Evolutionary conservation across 2,888 invertebrate species (phyloP).

Genomic region (Arenicola marina): DNA sequence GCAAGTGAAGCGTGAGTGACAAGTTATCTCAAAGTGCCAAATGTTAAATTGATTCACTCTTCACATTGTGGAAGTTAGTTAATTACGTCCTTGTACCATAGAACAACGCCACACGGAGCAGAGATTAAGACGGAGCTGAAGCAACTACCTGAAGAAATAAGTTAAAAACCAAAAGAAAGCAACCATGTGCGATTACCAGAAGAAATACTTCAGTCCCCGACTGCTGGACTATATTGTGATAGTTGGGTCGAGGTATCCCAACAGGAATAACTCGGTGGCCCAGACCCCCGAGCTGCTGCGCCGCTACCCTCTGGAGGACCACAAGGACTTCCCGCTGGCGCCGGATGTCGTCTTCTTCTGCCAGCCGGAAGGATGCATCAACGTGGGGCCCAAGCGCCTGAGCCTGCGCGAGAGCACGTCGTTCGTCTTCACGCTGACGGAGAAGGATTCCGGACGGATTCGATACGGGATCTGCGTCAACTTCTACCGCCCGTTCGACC

Average conservation of each 20-base stretch:
- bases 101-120: no score
- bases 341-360: constrained; percentile 99
- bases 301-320: constrained; percentile 89
- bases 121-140: no score
- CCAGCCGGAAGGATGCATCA: constrained; percentile 96
- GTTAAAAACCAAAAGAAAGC: no score
- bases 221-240: constrained; percentile 91
- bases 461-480: constrained; percentile 95
- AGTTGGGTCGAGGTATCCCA: constrained; percentile 82
- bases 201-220: constrained; percentile 66
- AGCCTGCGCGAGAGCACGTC: constrained; percentile 83
- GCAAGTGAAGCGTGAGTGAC: no score
- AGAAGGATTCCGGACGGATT: constrained; percentile 87
- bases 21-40: no score
- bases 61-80: no score
- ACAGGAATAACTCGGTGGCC: constrained; percentile 60
- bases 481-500: constrained; percentile 86
- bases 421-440: constrained; percentile 97
- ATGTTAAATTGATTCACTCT: no score
- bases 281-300: constrained; percentile 92
- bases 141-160: no score
- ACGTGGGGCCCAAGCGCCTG: constrained; percentile 77
- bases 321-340: constrained; percentile 95
- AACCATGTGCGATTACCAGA: constrained; percentile 32
- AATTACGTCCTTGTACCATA: no score